Evolutionary conservation across 2,113 vertebrate genomes (phyloP).

Genomic region (Sinocyclocheilus rhinocerous): DNA sequence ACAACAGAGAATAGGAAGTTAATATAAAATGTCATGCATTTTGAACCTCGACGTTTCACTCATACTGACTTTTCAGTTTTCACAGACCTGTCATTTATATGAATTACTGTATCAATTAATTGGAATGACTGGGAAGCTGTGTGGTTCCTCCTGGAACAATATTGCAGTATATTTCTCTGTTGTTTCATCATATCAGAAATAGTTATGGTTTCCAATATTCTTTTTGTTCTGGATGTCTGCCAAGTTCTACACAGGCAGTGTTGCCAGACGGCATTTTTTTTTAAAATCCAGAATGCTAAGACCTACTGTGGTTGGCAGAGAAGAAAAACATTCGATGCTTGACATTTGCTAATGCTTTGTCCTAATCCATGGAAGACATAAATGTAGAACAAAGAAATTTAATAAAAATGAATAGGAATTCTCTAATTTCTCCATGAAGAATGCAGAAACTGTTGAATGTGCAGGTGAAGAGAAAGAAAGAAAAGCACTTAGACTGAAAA

Average conservation of each 20-base stretch:
- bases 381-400: conserved; percentile 27
- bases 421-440: not conserved
- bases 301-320: conserved; percentile 14
- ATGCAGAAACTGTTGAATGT: not conserved
- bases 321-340: conserved; percentile 17
- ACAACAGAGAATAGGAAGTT: conserved; percentile 51
- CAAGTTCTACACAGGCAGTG: conserved; percentile 45
- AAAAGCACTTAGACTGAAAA: not conserved
- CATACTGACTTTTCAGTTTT: conserved; percentile 23
- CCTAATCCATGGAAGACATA: conserved; percentile 37
- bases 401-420: conserved; percentile 11
- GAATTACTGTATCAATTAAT: conserved; percentile 60
- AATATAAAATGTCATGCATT: conserved; percentile 51
- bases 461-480: not conserved
- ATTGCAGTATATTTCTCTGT: conserved; percentile 50
- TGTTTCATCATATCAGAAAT: conserved; percentile 57
- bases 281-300: conserved; percentile 35
- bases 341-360: conserved; percentile 30
- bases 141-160: conserved; percentile 43
- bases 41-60: conserved; percentile 41
- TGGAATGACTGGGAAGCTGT: conserved; percentile 48
- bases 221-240: conserved; percentile 54
- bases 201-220: conserved; percentile 52
- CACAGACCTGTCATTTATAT: conserved; percentile 47
- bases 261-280: conserved; percentile 38